Evolutionary conservation across 2,113 vertebrate genomes (phyloP).

Genomic region (Oreochromis tanganicae): DNA sequence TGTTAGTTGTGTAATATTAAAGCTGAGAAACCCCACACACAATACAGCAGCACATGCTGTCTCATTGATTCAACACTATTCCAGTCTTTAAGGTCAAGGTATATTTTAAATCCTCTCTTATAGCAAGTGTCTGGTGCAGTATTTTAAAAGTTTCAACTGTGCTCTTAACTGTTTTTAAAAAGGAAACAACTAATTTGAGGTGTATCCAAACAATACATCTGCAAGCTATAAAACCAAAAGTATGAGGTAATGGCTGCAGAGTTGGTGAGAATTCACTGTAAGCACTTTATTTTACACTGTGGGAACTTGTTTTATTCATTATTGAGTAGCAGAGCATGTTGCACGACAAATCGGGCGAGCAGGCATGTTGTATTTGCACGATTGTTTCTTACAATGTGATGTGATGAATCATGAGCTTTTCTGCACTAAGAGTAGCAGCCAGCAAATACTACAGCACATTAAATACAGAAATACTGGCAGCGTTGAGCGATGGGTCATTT

Average conservation of each 20-base stretch:
- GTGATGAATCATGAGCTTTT: neutral
- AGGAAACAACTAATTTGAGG: neutral
- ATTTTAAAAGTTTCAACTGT: neutral
- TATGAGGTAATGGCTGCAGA: neutral
- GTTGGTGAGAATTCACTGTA: neutral
- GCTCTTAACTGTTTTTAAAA: neutral
- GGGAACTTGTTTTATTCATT: neutral
- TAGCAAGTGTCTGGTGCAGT: neutral
- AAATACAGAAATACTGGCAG: neutral
- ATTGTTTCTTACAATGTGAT: neutral
- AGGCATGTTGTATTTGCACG: neutral
- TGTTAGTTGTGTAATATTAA: neutral
- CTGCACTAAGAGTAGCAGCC: neutral
- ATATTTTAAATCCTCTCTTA: neutral
- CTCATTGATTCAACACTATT: neutral
- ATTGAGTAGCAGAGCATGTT: neutral
- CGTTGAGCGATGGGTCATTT: neutral
- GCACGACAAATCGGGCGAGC: neutral
- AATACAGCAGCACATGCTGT: neutral
- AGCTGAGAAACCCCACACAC: neutral
- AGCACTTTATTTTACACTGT: neutral
- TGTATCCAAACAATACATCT: neutral
- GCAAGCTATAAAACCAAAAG: neutral
- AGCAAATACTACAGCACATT: neutral
- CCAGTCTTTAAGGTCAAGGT: neutral